A percentile compares a stretch with the other conserved stretches of the same genome.
Evolutionary conservation across 2,113 vertebrate species (phyloP).

Genomic region (Ameiurus melas): DNA sequence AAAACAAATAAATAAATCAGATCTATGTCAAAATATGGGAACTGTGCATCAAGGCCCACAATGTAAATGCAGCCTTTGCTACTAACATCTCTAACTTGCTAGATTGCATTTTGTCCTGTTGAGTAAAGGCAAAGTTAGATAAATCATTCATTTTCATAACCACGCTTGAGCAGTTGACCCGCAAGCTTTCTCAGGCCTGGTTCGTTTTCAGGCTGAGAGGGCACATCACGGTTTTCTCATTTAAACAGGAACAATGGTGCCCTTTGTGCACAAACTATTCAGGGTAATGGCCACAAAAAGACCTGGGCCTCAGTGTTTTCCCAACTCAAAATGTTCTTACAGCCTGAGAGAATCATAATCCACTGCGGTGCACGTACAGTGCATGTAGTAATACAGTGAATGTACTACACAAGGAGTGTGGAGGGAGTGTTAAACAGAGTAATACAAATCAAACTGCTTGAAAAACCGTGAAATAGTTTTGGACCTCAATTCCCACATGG

Average conservation of each 20-base stretch:
- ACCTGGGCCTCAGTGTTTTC: slow-evolving; percentile 62
- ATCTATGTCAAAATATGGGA: too few relatives aligned
- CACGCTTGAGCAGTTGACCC: slow-evolving; percentile 15
- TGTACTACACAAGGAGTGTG: neutral
- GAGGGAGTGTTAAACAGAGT: neutral
- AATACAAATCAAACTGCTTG: neutral
- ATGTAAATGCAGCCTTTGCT: neutral
- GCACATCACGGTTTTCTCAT: slow-evolving; percentile 65
- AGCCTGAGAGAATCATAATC: neutral
- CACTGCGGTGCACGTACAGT: neutral
- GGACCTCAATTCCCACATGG: too few relatives aligned
- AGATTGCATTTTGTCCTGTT: neutral
- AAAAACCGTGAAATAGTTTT: too few relatives aligned
- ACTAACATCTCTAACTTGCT: neutral
- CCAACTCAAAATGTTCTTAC: slow-evolving; percentile 58
- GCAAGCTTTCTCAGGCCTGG: slow-evolving; percentile 34
- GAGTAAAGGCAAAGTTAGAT: neutral
- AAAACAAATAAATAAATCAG: too few relatives aligned
- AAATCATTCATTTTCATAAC: slow-evolving; percentile 58
- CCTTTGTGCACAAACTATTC: slow-evolving; percentile 72
- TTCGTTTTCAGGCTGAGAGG: slow-evolving; percentile 62
- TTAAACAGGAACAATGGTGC: slow-evolving; percentile 69
- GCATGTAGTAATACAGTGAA: neutral
- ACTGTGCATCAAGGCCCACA: neutral
- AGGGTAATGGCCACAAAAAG: slow-evolving; percentile 54